These are phyloP conservation scores for Saguinus imperator DNA, from an alignment of 2,113 vertebrate genomes.

Conservation along the genomic window DNA sequence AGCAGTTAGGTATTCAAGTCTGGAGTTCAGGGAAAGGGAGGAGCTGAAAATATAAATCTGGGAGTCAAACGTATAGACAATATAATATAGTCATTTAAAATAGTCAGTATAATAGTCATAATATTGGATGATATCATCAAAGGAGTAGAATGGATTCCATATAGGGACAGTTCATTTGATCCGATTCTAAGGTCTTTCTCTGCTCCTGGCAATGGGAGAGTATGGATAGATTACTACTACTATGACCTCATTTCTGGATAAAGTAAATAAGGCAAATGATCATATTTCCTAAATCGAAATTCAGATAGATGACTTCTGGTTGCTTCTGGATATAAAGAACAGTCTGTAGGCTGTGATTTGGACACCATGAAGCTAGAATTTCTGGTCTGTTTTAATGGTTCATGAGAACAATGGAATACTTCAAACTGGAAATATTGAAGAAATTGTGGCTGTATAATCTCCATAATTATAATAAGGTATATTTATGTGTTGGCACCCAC, in stretches of 20 bases:
- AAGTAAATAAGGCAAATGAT: slow-evolving; percentile 15
- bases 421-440: neutral
- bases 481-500: neutral
- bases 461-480: neutral
- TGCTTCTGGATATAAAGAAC: neutral
- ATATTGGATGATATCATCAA: neutral
- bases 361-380: neutral
- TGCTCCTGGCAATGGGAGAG: neutral
- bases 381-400: slow-evolving; percentile 16
- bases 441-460: neutral
- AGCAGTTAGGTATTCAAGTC: neutral
- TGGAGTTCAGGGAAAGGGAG: neutral
- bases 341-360: neutral
- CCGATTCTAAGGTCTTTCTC: neutral
- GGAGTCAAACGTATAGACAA: neutral
- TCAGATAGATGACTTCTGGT: neutral
- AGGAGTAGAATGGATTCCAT: neutral
- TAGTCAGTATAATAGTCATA: neutral
- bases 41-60: neutral
- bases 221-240: neutral
- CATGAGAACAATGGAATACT: neutral
- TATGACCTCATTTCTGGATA: neutral
- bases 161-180: neutral
- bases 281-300: neutral
- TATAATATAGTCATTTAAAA: neutral